Conservation (phyloP, 2,888 invertebrate genomes). For the Catotricha subobsoleta region DNA sequence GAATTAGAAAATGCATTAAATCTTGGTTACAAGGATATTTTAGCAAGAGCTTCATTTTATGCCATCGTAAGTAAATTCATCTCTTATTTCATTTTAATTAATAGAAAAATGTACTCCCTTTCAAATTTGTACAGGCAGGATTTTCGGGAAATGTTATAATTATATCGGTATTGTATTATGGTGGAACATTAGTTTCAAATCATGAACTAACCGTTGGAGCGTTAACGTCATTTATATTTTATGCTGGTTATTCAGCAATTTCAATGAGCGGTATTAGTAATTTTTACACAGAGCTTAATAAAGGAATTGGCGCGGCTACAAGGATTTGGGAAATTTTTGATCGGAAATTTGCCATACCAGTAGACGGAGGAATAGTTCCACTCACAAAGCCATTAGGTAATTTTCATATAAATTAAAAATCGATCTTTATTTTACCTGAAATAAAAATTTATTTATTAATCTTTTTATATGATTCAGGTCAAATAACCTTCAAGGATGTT, state of each 20-base stretch:
- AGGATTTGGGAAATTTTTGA: conserved; percentile 83
- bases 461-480: conserved; percentile 26
- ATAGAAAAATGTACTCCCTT: conserved; percentile 14
- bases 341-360: conserved; percentile 55
- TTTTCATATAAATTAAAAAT: too few relatives aligned
- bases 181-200: conserved; percentile 72
- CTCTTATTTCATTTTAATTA: not conserved
- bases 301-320: conserved; percentile 78
- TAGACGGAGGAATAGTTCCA: conserved; percentile 28
- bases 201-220: conserved; percentile 66
- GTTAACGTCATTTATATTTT: conserved; percentile 82
- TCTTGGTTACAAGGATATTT: conserved; percentile 71
- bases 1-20: conserved; percentile 53
- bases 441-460: not conserved
- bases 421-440: too few relatives aligned
- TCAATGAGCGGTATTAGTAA: conserved; percentile 78
- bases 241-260: conserved; percentile 84
- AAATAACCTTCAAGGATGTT: conserved; percentile 56
- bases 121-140: conserved; percentile 67
- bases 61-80: conserved; percentile 47
- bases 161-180: conserved; percentile 79
- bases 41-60: conserved; percentile 77
- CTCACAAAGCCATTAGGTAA: conserved; percentile 16
- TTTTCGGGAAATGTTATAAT: conserved; percentile 80
- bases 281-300: conserved; percentile 87